phyloP scores from a whole-genome alignment of 2,888 invertebrate genomes.

The Cordilura impudica region DNA sequence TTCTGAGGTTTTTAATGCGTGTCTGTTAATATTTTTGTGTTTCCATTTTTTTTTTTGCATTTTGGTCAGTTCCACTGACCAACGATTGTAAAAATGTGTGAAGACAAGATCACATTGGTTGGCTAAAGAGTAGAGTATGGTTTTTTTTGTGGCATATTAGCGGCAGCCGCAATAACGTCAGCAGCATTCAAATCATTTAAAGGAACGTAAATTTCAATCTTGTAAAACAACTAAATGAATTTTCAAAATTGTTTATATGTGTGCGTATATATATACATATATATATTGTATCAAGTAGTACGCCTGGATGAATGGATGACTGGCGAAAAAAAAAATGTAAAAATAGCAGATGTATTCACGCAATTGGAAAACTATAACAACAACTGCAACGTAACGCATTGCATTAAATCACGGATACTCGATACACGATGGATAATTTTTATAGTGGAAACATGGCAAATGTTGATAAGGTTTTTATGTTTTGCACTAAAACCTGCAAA shows the following conservation, averaged over 20 bases:
- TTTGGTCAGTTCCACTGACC: conserved; percentile 42
- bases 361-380: conserved; percentile 39
- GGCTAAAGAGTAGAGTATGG: conserved; percentile 36
- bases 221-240: conserved; percentile 42
- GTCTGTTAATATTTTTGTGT: conserved; percentile 27
- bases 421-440: conserved; percentile 50
- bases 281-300: conserved; percentile 27
- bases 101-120: conserved; percentile 59
- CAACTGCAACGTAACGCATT: conserved; percentile 37
- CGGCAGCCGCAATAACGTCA: conserved; percentile 32
- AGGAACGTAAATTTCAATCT: conserved; percentile 56
- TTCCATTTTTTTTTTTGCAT: conserved; percentile 7
- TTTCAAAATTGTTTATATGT: conserved; percentile 12
- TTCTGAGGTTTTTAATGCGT: conserved; percentile 39
- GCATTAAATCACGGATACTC: conserved; percentile 59
- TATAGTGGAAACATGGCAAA: conserved; percentile 27
- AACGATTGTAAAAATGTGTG: conserved; percentile 59
- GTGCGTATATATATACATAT: conserved; percentile 22
- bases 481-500: conserved; percentile 51
- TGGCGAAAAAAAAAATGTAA: not conserved
- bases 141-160: conserved; percentile 48
- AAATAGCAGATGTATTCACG: conserved; percentile 54
- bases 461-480: conserved; percentile 43
- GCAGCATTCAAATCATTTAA: conserved; percentile 49
- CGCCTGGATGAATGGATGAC: conserved; percentile 38